Evolutionary conservation across 2,113 vertebrate species (phyloP), one percentile per base, ranked within the genome.

Genomic region (Apodemus speciosus): DNA sequence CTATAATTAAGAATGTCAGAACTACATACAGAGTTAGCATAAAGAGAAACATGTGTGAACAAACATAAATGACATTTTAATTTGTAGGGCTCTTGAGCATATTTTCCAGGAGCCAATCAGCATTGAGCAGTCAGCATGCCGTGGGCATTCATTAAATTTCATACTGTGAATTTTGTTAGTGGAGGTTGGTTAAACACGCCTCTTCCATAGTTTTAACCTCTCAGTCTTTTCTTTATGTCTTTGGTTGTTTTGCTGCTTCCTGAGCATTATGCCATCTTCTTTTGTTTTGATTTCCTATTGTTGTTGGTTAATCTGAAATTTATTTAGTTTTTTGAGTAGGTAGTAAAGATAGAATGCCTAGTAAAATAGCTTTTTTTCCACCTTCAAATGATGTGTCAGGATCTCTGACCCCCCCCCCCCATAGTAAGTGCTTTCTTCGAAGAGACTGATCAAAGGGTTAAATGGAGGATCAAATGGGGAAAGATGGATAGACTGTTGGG

Each of bases 281-380:
- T 20, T 85, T 80, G 56, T 91, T 94, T 94, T 86, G 15, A 86
- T 93, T 75, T 83, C 68, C 76, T 96, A 84, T 91, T 89, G 89
- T 75, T 53, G 68, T 68, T 83, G 53, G 90, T 91, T 91, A 75
- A 90, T 88, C 80, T 93, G 43, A 75, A 49, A 80, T 87, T 89
- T 83, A 23, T 35, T 64, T 66, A 35, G 58, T 72, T 95, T 95
- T 85, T 95, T 89, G 5, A 35, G 10, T 15, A 7, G 86, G 75
- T 68, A 88, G 51, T 91, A 81, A 69, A 30, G 6, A 53, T 89
- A 6, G 53, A 79, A 32, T n/a, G 56, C 81, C 90, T 91, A 79
- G 77, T 64, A 89, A 80, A 87, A 79, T 91, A 84, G 30, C 69
- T 89, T 92, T 92, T 92, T 92, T 92, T 69, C 43, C 13, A 84